Conservation (phyloP, 2,113 vertebrate genomes). For the Tragelaphus scriptus region DNA sequence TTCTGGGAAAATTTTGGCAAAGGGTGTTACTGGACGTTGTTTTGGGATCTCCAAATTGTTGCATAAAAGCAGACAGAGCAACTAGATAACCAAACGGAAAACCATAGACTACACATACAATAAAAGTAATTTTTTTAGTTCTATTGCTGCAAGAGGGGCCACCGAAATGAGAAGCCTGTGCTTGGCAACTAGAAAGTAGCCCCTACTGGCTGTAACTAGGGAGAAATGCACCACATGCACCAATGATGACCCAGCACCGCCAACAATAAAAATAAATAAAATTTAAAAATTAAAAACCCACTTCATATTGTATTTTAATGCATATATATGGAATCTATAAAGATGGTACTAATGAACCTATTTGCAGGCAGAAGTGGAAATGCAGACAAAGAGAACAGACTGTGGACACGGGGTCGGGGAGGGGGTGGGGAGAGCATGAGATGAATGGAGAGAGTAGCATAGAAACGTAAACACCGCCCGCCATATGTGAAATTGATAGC, state of each 20-base stretch:
- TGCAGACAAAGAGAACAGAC: not conserved
- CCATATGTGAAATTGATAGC: not conserved
- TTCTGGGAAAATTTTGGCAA: not conserved
- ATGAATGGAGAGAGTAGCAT: not conserved
- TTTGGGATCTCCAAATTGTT: not conserved
- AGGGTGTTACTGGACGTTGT: not conserved
- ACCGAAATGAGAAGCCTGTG: not conserved
- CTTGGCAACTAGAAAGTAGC: not conserved
- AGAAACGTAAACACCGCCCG: rapidly evolving
- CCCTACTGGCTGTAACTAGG: not conserved
- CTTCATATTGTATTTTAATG: not conserved
- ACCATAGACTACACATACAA: not conserved
- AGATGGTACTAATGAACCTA: not conserved
- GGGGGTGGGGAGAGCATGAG: not conserved
- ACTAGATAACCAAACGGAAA: conserved; percentile 1
- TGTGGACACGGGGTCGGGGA: not conserved
- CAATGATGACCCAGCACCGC: rapidly evolving
- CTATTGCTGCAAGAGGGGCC: not conserved
- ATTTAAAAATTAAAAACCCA: not conserved
- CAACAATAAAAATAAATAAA: not conserved
- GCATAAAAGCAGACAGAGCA: not conserved
- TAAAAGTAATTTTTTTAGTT: not conserved
- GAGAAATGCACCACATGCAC: not conserved
- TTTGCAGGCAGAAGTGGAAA: not conserved
- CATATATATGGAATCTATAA: not conserved